These are phyloP conservation scores for Lamellibrachia luymesi DNA, from an alignment of 1,140 invertebrate species.

Conservation along the genomic window DNA sequence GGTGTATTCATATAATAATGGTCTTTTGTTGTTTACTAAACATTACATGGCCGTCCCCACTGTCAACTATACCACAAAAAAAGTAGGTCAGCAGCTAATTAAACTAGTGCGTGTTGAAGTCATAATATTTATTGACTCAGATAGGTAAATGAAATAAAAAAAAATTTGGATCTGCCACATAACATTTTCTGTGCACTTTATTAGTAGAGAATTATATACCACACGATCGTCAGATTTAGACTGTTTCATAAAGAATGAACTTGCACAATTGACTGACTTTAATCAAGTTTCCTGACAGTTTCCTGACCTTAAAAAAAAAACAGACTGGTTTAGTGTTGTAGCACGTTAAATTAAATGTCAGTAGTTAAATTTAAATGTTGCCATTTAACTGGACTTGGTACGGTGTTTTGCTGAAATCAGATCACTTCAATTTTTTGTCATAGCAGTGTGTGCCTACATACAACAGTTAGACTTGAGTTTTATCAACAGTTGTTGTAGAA, in stretches of 20 bases:
- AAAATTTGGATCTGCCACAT: too few relatives aligned
- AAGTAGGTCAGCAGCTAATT: too few relatives aligned
- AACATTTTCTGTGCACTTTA: too few relatives aligned
- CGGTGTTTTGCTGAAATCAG: background rate
- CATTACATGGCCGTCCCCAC: too few relatives aligned
- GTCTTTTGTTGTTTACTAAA: too few relatives aligned
- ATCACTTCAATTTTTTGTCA: background rate
- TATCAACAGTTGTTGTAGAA: background rate
- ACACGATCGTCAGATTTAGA: too few relatives aligned
- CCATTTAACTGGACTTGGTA: background rate
- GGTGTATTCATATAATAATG: too few relatives aligned
- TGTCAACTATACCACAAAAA: too few relatives aligned
- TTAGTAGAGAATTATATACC: too few relatives aligned
- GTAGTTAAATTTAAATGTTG: background rate
- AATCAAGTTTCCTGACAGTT: background rate
- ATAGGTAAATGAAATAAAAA: background rate
- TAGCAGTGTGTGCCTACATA: background rate
- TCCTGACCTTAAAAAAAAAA: background rate
- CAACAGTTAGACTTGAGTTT: background rate
- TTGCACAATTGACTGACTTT: background rate
- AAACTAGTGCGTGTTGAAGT: background rate
- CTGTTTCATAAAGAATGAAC: background rate
- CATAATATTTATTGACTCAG: background rate
- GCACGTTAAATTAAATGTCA: background rate
- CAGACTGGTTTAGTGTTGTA: background rate